Evolutionary conservation across 2,888 invertebrate species (phyloP), one percentile per base, ranked within the genome.

Genomic region (Xanthorhoe spadicearia): DNA sequence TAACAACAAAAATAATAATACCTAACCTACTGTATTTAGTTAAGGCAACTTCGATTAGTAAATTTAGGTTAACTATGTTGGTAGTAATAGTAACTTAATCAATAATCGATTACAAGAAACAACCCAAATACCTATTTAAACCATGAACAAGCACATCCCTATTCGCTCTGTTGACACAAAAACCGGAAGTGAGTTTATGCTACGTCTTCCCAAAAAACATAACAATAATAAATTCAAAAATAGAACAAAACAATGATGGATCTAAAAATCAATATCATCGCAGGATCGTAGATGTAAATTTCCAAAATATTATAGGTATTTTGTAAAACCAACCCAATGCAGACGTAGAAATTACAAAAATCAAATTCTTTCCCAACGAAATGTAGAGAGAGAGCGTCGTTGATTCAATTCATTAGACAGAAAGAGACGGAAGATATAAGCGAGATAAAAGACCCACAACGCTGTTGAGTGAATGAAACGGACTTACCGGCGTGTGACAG

Each of bases 381-480:
- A 69, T 86, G 86, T 87, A 89, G 88, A 86, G 84, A 86, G 87
- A 85, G 89, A 86, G 87, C 83, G 85, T 87, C 89, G 91, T 88
- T 92, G 92, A 90, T 90, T 90, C 87, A 93, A 93, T 94, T 94
- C 94, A 92, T 94, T 94, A 93, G 88, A 82, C 83, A 46, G 69
- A 74, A 50, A 63, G 63, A 49, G 74, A 74, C 32, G 61, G 60
- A 48, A 49, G 59, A 17, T 52, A 10, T 72, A 83, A 87, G 76
- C 71, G 85, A 54, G 82, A 84, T 23, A 18, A 58, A 43, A 51
- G 64, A 76, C 68, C 10, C 56, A 38, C 56, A 65, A 51, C 52
- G 72, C 51, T 19, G 65, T 65, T 61, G 76, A 49, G 64, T 65
- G 76, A 78, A 70, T 68, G 77, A 72, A 68, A 71, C 23, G 46